Conservation (phyloP, 2,113 vertebrate genomes). For the Perca flavescens region DNA sequence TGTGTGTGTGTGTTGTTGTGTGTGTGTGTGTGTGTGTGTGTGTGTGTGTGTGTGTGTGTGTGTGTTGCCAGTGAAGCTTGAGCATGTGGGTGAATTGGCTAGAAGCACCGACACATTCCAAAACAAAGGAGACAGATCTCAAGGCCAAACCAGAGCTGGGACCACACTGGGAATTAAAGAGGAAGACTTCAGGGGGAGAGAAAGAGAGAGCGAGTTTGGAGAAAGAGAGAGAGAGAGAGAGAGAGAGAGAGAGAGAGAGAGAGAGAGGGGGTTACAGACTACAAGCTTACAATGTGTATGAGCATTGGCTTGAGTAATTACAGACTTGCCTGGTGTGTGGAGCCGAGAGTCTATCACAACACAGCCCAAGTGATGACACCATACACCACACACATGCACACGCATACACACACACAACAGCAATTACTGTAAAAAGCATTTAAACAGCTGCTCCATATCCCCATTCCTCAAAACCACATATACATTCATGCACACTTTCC, state of each 20-base stretch:
- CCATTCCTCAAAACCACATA: constrained; percentile 63
- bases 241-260: background rate
- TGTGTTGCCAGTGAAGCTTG: constrained; percentile 35
- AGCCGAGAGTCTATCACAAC: constrained; percentile 85
- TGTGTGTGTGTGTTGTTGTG: constrained; percentile 13
- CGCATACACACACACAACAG: constrained; percentile 29
- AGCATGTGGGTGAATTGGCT: constrained; percentile 57
- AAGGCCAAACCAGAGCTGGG: constrained; percentile 71
- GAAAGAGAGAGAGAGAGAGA: constrained; percentile 17
- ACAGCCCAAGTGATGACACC: constrained; percentile 81
- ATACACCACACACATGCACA: constrained; percentile 63
- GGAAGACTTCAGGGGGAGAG: constrained; percentile 63
- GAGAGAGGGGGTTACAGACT: constrained; percentile 57
- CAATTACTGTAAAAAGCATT: constrained; percentile 77
- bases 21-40: constrained; percentile 32
- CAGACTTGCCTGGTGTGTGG: constrained; percentile 82
- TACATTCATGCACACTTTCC: constrained; percentile 64
- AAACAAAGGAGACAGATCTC: constrained; percentile 74
- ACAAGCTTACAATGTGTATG: constrained; percentile 74
- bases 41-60: constrained; percentile 25
- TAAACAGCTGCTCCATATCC: constrained; percentile 77
- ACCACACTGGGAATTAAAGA: constrained; percentile 71
- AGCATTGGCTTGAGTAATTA: constrained; percentile 79
- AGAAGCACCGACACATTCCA: constrained; percentile 58
- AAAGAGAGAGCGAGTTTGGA: constrained; percentile 33